A percentile compares a stretch with the other conserved stretches of the same genome.
Evolutionary conservation across 2,797 vertebrate species (phyloP).

Genomic region (Paramormyrops hopkinsi): DNA sequence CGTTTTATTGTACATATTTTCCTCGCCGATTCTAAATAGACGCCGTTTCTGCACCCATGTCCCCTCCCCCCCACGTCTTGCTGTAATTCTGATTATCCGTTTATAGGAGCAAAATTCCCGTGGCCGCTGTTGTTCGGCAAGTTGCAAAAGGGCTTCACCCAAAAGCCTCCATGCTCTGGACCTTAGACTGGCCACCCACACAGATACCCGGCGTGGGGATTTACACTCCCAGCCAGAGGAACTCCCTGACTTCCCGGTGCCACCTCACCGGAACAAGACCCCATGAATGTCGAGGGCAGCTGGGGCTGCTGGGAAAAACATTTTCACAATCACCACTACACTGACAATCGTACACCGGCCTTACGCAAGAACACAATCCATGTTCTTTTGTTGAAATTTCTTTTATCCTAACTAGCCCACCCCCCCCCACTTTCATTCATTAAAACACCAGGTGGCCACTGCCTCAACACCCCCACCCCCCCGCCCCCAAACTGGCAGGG

Average conservation of each 20-base stretch:
- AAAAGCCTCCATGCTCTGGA: neutral
- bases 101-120: neutral
- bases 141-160: neutral
- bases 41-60: neutral
- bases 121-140: neutral
- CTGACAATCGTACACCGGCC: neutral
- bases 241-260: neutral
- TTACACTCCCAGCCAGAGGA: neutral
- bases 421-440: constrained; percentile 56
- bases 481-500: neutral
- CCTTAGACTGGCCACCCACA: neutral
- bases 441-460: constrained; percentile 51
- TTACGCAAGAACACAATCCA: neutral
- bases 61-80: neutral
- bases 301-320: neutral
- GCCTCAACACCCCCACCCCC: constrained; percentile 29
- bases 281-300: neutral
- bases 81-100: neutral
- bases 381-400: neutral
- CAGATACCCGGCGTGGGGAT: neutral
- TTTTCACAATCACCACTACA: neutral
- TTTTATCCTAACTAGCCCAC: constrained; percentile 19
- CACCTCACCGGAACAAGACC: neutral
- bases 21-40: neutral
- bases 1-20: constrained; percentile 16